A percentile compares a stretch with the other conserved stretches of the same genome.
Conservation (phyloP, 2,888 invertebrate genomes). For the Chironomus riparius region DNA sequence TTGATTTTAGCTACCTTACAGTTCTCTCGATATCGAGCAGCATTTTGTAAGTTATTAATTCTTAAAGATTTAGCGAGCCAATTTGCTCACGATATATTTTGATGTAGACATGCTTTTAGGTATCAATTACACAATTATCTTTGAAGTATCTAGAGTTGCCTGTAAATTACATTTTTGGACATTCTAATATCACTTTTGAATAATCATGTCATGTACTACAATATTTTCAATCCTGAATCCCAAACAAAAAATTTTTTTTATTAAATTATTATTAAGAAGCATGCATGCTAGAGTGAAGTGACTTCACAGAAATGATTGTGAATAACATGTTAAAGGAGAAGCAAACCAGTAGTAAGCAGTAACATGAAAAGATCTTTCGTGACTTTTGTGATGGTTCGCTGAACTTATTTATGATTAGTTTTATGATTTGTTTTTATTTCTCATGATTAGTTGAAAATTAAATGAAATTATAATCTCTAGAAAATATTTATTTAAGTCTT, state of each 20-base stretch:
- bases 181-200: too few species aligned
- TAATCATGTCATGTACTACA: too few species aligned
- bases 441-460: constrained; percentile 5
- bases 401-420: background rate
- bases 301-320: background rate
- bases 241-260: too few species aligned
- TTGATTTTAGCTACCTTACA: constrained; percentile 24
- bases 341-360: background rate
- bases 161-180: too few species aligned
- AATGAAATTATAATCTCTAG: constrained; percentile 8
- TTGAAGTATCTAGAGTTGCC: too few species aligned
- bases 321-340: background rate
- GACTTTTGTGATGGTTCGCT: background rate
- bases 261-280: background rate
- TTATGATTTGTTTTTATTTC: background rate
- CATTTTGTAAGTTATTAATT: background rate
- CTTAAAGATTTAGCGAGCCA: background rate
- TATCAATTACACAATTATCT: too few species aligned
- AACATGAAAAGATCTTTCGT: background rate
- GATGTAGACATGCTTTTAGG: too few species aligned
- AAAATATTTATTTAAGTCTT: background rate
- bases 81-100: background rate
- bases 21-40: background rate
- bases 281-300: background rate
- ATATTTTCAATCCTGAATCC: too few species aligned